Percentiles rank a stretch among this genome's conserved stretches.
phyloP scores from a whole-genome alignment of 2,888 invertebrate genomes.

The Habroteleia sp. region DNA sequence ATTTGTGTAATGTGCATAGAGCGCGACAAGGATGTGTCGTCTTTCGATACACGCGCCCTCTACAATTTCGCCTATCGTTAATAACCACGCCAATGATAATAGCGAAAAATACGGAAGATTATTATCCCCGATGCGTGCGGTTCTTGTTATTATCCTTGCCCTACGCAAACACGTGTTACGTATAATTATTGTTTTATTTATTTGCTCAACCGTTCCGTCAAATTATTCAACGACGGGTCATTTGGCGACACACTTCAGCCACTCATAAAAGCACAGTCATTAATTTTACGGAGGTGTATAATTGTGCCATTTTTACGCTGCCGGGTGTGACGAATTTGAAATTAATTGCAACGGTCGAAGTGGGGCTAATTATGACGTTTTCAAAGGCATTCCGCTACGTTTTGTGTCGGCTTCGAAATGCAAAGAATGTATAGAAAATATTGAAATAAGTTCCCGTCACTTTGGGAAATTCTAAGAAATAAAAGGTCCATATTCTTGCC shows the following conservation, averaged over 20 bases:
- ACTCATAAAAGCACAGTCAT: constrained; percentile 40
- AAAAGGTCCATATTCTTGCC: too few relatives aligned
- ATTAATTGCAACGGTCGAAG: too few relatives aligned
- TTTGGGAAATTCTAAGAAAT: too few relatives aligned
- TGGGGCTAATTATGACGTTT: too few relatives aligned
- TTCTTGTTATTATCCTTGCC: constrained; percentile 17
- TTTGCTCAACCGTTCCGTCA: constrained; percentile 31
- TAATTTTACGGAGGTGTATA: constrained; percentile 20
- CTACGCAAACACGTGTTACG: constrained; percentile 26
- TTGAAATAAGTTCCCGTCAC: too few relatives aligned
- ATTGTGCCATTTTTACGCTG: constrained; percentile 19
- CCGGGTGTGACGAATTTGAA: constrained; percentile 4
- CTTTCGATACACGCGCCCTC: constrained; percentile 15
- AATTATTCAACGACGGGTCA: constrained; percentile 44
- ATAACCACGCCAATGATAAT: constrained; percentile 24
- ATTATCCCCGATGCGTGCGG: constrained; percentile 1
- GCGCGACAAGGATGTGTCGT: constrained; percentile 25
- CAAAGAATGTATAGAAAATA: too few relatives aligned
- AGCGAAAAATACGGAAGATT: constrained; percentile 7
- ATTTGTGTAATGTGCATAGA: constrained; percentile 48
- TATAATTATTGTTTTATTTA: constrained; percentile 57
- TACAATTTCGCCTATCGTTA: constrained; percentile 36
- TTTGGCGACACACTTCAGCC: constrained; percentile 18
- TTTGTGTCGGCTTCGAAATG: too few relatives aligned
- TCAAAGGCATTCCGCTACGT: too few relatives aligned